Evolutionary conservation across 1,140 invertebrate species (phyloP), one percentile per base, ranked within the genome.

Genomic region (Orius laevigatus): DNA sequence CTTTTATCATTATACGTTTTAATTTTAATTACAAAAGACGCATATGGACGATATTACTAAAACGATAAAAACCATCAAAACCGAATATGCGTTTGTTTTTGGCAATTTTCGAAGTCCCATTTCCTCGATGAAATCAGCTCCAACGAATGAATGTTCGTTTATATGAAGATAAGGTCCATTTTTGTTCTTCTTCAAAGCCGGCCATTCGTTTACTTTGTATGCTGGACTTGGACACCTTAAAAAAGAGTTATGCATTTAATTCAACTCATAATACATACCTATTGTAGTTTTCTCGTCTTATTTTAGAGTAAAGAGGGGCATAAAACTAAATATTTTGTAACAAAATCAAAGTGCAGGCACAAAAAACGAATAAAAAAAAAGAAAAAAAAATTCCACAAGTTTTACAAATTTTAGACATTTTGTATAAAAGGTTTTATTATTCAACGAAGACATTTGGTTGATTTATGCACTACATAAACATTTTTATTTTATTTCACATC

Each of bases 141-240:
- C 25, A 8, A 25, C 25, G 8, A 25, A 25, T 4, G 25, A 25
- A 25, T 25, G 25, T 8, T 25, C 25, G 5, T 51, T 51, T 25
- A 58, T 55, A 15, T 51, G 35, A 4, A 56, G 40, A 44, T 58
- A 58, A n/a, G 57, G 57, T 10, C 57, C 57, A 14, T 49, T 42
- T 15, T 46, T 15, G 14, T 46, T 48, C 8, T 46, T 48, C 8
- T 15, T 48, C 57, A 58, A 55, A 1, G 42, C 49, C 1, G 48
- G 51, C 57, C 57, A 58, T 5, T 50, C 33, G 1, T 31, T 10
- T 16, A 42, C 12, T 38, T 34, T 33, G 11, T n/a, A 20, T 10
- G 31, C 18, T 15, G 53, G 41, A n/a, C 39, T 48, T n/a, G 42
- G 47, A 35, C 47, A 46, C 3, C 43, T 50, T 16, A 20, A 20